Evolutionary conservation across 2,888 invertebrate species (phyloP), one percentile per base, ranked within the genome.

Genomic region (Arctia plantaginis): DNA sequence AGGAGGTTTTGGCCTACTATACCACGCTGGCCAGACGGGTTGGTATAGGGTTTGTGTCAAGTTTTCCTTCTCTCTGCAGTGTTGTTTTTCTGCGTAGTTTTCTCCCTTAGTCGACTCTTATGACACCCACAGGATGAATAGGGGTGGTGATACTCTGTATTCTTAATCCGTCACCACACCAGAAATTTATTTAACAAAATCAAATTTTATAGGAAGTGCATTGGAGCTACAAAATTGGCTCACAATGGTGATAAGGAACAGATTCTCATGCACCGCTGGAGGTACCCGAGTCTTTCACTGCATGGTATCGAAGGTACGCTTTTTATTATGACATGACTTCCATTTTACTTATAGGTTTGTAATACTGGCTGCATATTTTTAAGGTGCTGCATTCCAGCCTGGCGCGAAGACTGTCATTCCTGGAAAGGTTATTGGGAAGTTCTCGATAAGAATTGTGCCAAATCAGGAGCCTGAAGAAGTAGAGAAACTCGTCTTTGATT

Each of bases 401-500:
- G 99, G 99, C 23, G 97, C 98, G 33, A 99, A 99, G 92, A 99
- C 99, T 73, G 99, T 99, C 0, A 99, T 99, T 87, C 99, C 99
- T 0, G 97, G 97, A 67, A 98, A 98, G 93, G 99, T 99, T 0
- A 97, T 97, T 86, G 99, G 99, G 35, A 99, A 99, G 93, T 99
- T 99, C 95, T 99, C 99, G 0, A 97, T 99, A 82, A 97, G 99
- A 72, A 97, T 99, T 84, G 99, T 99, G n/a, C 99, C 99, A 0
- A 96, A 99, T 91, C 99, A 99, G 96, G 96, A 97, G 72, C 99
- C 99, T 0, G 97, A 97, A 7, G 97, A 97, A 85, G 97, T 99
- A n/a, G 97, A 97, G 83, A 96, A 98, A 85, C 96, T 97, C 78
- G 99, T 99, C 15, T 96, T 96, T 62, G 96, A 97, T 71, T 97